Conservation (phyloP, 2,797 vertebrate species). For the Myiothlypis coronata region DNA sequence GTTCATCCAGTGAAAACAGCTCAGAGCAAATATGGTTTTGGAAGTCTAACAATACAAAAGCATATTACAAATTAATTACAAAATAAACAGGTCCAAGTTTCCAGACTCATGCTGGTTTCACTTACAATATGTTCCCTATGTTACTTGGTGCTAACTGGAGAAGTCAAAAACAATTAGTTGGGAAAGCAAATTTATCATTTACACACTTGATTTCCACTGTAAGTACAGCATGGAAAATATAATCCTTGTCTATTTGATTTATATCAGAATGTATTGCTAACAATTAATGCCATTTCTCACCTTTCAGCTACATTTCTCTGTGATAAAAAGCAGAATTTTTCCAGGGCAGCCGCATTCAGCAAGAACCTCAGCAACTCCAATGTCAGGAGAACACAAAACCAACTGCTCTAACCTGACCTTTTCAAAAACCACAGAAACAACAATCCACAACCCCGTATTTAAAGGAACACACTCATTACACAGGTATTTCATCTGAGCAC, state of each 20-base stretch:
- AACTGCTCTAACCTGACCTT: neutral
- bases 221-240: neutral
- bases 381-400: neutral
- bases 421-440: neutral
- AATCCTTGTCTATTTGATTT: neutral
- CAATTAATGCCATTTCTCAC: neutral
- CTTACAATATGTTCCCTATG: neutral
- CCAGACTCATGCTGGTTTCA: neutral
- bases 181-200: neutral
- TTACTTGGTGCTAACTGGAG: neutral
- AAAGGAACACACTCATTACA: neutral
- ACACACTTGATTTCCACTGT: neutral
- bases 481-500: accelerated
- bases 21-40: neutral
- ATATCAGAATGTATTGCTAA: neutral
- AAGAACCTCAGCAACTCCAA: neutral
- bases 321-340: neutral
- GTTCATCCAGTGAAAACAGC: neutral
- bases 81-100: neutral
- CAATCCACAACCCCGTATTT: neutral
- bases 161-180: neutral
- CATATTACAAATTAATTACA: neutral
- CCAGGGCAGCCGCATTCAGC: accelerated
- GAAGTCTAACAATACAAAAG: neutral
- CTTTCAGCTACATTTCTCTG: neutral